Evolutionary conservation across 2,797 vertebrate genomes (phyloP).

Genomic region (Furcifer pardalis): DNA sequence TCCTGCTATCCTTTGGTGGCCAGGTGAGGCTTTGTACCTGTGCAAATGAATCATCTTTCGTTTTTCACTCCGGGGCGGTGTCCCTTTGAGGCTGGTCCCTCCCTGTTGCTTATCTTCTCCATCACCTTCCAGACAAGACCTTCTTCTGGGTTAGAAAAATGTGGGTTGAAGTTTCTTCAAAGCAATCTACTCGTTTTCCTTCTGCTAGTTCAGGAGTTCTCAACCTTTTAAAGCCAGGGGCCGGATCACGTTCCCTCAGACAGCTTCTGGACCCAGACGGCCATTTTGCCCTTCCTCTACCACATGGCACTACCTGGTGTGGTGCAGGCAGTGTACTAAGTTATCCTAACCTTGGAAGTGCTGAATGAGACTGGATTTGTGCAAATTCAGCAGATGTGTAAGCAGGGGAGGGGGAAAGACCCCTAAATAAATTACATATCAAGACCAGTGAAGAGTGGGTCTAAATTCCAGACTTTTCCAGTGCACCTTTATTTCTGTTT

Average conservation of each 20-base stretch:
- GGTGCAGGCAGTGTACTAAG: no score
- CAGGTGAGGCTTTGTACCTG: background rate
- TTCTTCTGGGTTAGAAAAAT: conserved; percentile 22
- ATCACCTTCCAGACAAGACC: background rate
- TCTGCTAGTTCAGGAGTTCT: no score
- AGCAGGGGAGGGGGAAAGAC: conserved; percentile 9
- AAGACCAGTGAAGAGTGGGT: background rate
- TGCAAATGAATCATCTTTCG: conserved; percentile 18
- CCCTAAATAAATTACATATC: background rate
- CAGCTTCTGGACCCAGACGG: no score
- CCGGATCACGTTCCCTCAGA: no score
- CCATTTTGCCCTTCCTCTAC: no score
- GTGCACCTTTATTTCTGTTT: conserved; percentile 24
- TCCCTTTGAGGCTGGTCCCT: background rate
- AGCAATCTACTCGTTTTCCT: background rate
- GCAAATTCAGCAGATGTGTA: conserved; percentile 13
- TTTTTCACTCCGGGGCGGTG: background rate
- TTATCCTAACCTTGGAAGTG: background rate
- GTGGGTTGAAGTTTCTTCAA: background rate
- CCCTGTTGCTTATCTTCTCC: background rate
- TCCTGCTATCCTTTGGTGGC: conserved; percentile 20
- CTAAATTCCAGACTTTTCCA: conserved; percentile 27
- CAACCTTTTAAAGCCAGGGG: no score
- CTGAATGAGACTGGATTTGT: conserved; percentile 24
- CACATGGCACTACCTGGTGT: no score